Evolutionary conservation across 2,888 invertebrate species (phyloP).

Genomic region (Spodoptera exigua): DNA sequence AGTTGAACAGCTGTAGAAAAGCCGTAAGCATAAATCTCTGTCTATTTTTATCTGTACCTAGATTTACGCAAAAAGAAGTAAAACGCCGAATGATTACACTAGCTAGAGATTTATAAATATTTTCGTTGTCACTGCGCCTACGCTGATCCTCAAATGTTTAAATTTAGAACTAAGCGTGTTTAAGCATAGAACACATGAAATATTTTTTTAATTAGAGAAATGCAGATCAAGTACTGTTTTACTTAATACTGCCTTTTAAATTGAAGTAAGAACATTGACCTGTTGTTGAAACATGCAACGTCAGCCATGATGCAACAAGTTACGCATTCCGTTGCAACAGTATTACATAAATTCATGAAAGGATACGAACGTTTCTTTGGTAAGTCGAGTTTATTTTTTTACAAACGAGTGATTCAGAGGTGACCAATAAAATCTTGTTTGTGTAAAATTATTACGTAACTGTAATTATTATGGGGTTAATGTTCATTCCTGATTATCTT

Average conservation of each 20-base stretch:
- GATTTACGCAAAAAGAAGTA: conserved; percentile 21
- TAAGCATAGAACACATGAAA: conserved; percentile 70
- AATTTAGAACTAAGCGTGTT: conserved; percentile 72
- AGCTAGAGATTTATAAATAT: conserved; percentile 62
- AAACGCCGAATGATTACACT: conserved; percentile 40
- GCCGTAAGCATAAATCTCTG: conserved; percentile 7
- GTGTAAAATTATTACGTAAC: conserved; percentile 8
- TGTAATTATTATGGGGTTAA: not conserved
- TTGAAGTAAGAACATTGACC: no score
- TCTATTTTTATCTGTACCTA: conserved; percentile 40
- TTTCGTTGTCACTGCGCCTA: conserved; percentile 64
- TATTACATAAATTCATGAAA: conserved; percentile 13
- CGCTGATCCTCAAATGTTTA: conserved; percentile 67
- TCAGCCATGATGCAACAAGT: conserved; percentile 5
- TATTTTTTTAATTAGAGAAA: conserved; percentile 64
- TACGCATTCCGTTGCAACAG: conserved; percentile 10
- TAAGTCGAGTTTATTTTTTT: conserved; percentile 2
- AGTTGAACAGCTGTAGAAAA: conserved; percentile 21
- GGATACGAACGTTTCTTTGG: conserved; percentile 1
- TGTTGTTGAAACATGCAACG: not conserved
- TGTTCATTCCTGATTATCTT: not conserved
- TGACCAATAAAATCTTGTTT: conserved; percentile 17
- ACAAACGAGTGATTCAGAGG: conserved; percentile 11
- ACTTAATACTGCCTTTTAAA: no score
- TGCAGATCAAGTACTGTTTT: conserved; percentile 48